Evolutionary conservation across 2,113 vertebrate genomes (phyloP).

Genomic region (Calidris pygmaea): DNA sequence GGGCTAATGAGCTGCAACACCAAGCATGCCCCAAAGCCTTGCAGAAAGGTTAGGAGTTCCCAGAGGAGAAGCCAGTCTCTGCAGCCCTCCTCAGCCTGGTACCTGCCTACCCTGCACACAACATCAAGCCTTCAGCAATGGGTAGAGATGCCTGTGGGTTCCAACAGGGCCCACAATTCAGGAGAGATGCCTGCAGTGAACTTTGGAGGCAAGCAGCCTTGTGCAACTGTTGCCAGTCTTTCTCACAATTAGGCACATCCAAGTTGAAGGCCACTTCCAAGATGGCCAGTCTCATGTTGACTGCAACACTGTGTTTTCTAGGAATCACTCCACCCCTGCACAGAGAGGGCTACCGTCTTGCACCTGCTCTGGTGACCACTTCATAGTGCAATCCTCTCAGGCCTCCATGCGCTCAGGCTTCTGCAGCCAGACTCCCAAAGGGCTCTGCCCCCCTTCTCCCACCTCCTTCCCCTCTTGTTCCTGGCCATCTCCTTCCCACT

Average conservation of each 20-base stretch:
- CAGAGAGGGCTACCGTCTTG: accelerated
- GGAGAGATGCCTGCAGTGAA: not conserved
- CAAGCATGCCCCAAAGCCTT: accelerated
- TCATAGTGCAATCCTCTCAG: not conserved
- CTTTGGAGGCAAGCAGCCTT: not conserved
- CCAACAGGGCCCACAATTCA: not conserved
- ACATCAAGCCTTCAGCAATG: not conserved
- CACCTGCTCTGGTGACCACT: not conserved
- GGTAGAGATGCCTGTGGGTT: not conserved
- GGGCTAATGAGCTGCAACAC: not conserved
- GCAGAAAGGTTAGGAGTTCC: not conserved
- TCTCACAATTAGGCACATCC: not conserved
- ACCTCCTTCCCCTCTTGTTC: not conserved
- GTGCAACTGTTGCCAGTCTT: not conserved
- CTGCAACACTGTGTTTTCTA: not conserved
- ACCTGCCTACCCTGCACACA: not conserved
- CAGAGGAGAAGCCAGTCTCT: not conserved
- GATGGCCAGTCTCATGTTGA: not conserved
- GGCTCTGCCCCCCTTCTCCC: not conserved
- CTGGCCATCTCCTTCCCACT: not conserved
- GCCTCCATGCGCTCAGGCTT: not conserved
- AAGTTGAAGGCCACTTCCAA: not conserved
- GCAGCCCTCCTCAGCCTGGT: not conserved
- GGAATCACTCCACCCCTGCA: not conserved
- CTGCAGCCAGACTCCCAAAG: not conserved